Evolutionary conservation across 23 tunicate genomes (phyloP), one percentile per base, ranked within the genome.

Genomic region (Clavelina lepadiformis): DNA sequence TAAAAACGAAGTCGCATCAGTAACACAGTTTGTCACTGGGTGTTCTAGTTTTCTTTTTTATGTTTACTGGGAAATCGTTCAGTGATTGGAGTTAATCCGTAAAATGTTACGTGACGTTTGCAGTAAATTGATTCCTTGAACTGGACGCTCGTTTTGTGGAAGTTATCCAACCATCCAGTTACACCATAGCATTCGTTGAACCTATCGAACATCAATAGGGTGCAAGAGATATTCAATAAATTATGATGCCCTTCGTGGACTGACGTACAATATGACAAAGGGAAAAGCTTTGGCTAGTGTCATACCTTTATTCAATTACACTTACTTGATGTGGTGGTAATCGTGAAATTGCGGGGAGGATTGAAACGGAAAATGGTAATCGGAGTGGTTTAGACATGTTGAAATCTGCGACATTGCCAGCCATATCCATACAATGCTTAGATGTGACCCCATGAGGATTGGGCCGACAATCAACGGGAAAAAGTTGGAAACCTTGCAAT

Each of bases 101-200:
- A 89, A 53, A 75, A 89, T 2, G 81, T 70, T 3, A 53, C 55
- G 62, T 89, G 88, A 25, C 97, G 77, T 49, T 81, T 81, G 45
- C 38, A 33, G 55, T 89, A 80, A 19, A 89, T 62, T 13, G 97
- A 75, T 30, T 89, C 71, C 52, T 81, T 91, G 74, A 73, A 89
- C 44, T 76, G 70, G 35, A 46, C 69, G 58, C 81, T 85, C 5
- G 97, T 89, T n/a, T 73, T 56, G 64, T 89, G 97, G 32, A 89
- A 50, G 56, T 58, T 71, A 46, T 89, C 97, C 60, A 89, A 51
- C 50, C 85, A 60, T 1, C 97, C 97, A 31, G 65, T 82, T 33
- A 75, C 63, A 19, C 97, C 97, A 62, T 74, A 89, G 58, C 87
- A 82, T 44, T 89, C 91, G 57, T 55, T 89, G 33, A 89, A 89